Percentiles rank a stretch among this genome's conserved stretches.
phyloP scores from a whole-genome alignment of 2,113 vertebrate genomes.

The Cranoglanis bouderius region DNA sequence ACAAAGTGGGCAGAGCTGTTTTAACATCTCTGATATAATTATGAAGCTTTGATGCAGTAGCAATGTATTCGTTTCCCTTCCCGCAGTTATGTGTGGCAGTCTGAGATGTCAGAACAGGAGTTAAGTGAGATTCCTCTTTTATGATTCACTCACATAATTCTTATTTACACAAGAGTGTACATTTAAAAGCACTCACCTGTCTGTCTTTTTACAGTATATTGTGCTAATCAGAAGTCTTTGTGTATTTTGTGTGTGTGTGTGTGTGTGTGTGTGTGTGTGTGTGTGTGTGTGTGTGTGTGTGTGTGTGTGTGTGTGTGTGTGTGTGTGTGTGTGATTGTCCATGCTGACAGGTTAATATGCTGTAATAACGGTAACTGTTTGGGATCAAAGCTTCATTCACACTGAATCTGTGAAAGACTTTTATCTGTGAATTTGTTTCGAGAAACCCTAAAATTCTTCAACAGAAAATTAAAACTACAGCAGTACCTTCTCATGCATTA shows the following conservation, averaged over 20 bases:
- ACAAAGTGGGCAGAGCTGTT: neutral
- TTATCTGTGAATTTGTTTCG: constrained; percentile 52
- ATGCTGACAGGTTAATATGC: constrained; percentile 44
- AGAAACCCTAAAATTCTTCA: constrained; percentile 56
- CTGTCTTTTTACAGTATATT: neutral
- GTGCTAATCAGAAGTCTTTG: constrained; percentile 26
- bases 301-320: neutral
- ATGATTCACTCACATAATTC: constrained; percentile 62
- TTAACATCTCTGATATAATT: constrained; percentile 40
- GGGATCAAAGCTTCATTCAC: constrained; percentile 60
- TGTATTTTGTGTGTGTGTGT: neutral
- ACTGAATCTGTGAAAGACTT: constrained; percentile 50
- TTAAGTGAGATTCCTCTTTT: constrained; percentile 41
- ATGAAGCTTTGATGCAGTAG: neutral
- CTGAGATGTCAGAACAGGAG: constrained; percentile 53
- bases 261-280: neutral
- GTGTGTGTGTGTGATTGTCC: neutral
- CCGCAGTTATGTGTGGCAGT: constrained; percentile 5
- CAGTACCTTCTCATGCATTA: neutral
- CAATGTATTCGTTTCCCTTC: constrained; percentile 8
- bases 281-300: neutral
- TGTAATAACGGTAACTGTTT: constrained; percentile 64
- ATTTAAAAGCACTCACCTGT: constrained; percentile 15
- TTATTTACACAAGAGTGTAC: constrained; percentile 33
- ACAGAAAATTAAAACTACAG: neutral